phyloP scores from a whole-genome alignment of 2,888 invertebrate species.

The Limnephilus auricula region DNA sequence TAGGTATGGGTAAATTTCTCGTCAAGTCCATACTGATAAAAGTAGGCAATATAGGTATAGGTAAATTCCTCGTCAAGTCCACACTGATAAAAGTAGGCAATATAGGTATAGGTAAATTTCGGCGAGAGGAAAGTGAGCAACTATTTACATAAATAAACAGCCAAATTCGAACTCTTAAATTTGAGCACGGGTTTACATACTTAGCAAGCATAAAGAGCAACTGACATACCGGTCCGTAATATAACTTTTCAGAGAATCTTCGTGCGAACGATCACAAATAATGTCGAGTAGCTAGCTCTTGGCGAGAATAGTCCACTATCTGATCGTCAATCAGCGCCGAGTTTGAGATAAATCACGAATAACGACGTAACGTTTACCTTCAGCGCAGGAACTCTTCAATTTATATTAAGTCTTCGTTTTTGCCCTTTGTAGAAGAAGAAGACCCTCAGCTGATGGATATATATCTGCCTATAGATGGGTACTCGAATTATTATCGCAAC shows the following conservation, averaged over 20 bases:
- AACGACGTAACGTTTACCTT: neutral
- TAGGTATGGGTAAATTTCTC: too few species aligned
- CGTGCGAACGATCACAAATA: neutral
- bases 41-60: too few species aligned
- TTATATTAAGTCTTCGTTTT: neutral
- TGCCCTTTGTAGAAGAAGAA: neutral
- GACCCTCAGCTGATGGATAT: neutral
- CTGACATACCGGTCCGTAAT: too few species aligned
- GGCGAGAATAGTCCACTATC: slow-evolving; percentile 3
- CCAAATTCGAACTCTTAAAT: too few species aligned
- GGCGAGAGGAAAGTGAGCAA: too few species aligned
- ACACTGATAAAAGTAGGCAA: too few species aligned
- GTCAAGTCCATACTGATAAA: too few species aligned
- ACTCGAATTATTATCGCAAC: neutral
- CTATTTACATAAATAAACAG: too few species aligned
- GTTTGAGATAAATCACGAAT: slow-evolving; percentile 36
- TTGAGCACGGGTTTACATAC: too few species aligned
- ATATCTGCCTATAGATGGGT: neutral
- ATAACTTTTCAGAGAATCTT: neutral
- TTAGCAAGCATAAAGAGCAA: too few species aligned
- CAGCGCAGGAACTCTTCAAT: neutral
- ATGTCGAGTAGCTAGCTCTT: slow-evolving; percentile 13
- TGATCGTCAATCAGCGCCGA: neutral
- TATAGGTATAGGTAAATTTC: too few species aligned
- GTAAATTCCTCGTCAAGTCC: too few species aligned